phyloP scores from a whole-genome alignment of 2,797 vertebrate genomes.

The Sparidentex hasta region DNA sequence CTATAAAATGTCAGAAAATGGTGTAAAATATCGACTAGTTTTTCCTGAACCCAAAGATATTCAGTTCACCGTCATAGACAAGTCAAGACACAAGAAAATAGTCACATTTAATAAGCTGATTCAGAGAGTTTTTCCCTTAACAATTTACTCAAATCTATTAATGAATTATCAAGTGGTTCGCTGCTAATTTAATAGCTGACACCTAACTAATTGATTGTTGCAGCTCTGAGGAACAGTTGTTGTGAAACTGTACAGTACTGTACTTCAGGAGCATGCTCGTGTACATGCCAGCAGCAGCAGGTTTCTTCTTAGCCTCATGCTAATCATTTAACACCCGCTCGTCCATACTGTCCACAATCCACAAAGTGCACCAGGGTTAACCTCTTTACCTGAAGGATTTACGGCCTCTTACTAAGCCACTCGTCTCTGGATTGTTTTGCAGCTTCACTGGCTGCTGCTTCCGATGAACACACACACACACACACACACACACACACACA shows the following conservation, averaged over 20 bases:
- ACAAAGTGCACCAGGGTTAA: slow-evolving; percentile 56
- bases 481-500: too few species aligned
- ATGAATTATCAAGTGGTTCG: too few species aligned
- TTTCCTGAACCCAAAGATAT: too few species aligned
- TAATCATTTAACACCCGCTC: slow-evolving; percentile 67
- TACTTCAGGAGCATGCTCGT: slow-evolving; percentile 2
- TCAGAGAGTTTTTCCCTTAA: too few species aligned
- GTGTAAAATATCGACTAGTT: too few species aligned
- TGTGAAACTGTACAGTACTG: not conserved
- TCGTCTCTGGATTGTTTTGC: slow-evolving; percentile 35
- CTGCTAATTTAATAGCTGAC: too few species aligned
- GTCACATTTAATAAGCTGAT: too few species aligned
- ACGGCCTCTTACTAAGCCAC: slow-evolving; percentile 61
- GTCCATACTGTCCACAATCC: slow-evolving; percentile 39
- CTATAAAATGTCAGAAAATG: too few species aligned
- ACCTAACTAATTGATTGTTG: too few species aligned
- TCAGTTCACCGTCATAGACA: too few species aligned
- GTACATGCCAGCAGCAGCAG: slow-evolving; percentile 23
- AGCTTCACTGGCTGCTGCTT: slow-evolving; percentile 26
- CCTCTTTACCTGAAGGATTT: slow-evolving; percentile 65
- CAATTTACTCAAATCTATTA: too few species aligned
- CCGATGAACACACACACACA: not conserved
- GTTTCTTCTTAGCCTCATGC: slow-evolving; percentile 42
- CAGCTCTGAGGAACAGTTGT: slow-evolving; percentile 6
- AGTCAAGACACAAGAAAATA: too few species aligned